Base-by-base conservation (phyloP, 1,140 invertebrate genomes). In the Phocides pigmalion region DNA sequence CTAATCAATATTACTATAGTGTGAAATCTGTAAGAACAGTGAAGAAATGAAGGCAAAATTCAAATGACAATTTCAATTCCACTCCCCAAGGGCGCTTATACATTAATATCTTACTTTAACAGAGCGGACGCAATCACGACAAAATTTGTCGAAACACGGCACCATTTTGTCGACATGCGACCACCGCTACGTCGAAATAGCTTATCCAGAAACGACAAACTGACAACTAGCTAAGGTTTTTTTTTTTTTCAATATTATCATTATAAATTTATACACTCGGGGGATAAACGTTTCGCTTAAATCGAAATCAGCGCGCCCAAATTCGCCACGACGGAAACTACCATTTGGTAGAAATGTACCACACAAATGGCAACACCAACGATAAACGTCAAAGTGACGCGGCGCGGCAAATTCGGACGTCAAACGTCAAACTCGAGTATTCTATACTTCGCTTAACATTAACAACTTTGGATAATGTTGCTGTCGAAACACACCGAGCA, bases 281-380 rank as follows among this genome's bases (percentile, higher is more conserved):
- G 62, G 78, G 72, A 82, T 82, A 87, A 76, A 89, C 71, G 82
- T 83, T 84, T 87, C 78, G 80, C 87, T 86, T 90, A 87, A 65
- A 81, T 76, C 74, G 70, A 84, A 71, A 65, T 70, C 41, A 14
- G 63, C 69, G 44, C 53, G 47, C n/a, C 17, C 50, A n/a, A 3
- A 39, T 17, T n/a, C 50, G 35, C 35, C 50, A 19, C 56, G 20
- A 19, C 9, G 25, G 9, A 22, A 35, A 25, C 53, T 51, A 54
- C 50, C 47, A 65, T 56, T 59, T 64, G 9, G 47, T 15, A 53
- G 25, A 54, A 58, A 58, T 44, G n/a, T n/a, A n/a, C 41, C 41
- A 32, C 54, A 4, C 41, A 19, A 32, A 51, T 69, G 51, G 71
- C 66, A 73, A 75, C 70, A 75, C 70, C 20, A 62, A 44, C 12